Base-by-base conservation (phyloP, 2,113 vertebrate species). In the Actenoides lindsayi region DNA sequence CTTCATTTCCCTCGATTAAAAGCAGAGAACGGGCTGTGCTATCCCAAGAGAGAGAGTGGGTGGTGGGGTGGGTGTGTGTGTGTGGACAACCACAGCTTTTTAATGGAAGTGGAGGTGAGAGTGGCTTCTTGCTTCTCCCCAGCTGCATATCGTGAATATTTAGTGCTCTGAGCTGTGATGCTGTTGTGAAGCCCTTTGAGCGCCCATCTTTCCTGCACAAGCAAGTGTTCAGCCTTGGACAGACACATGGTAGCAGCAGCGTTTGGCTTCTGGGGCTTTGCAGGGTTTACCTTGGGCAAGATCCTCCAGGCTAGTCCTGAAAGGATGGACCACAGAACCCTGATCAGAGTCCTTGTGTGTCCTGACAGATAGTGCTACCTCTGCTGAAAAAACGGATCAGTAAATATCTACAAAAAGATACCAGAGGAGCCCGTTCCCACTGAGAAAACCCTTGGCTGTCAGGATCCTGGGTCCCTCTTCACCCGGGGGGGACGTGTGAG, bases 181-280 rank as follows among this genome's bases (percentile, higher is more conserved):
- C 64, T 0, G 4, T 15, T 20, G 28, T 23, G 59, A 67, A 68
- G 48, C 41, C 48, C 33, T 79, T 42, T 0, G 4, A 59, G 56
- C 5, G 1, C 54, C 76, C 0, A 0, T 8, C 35, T 23, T 18
- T 83, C 59, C 46, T 31, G 16, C 0, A 0, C 0, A 1, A 83
- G 42, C 12, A 2, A 11, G 60, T 1, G 42, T 6, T 78, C 65
- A 11, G 62, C 63, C 63, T 15, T 1, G 4, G 17, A 7, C 28
- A 78, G 33, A 39, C 30, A 5, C 0, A 0, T 2, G 6, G 57
- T 11, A 57, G 30, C 63, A 69, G 33, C 67, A 63, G 51, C 25
- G 80, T 37, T 6, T 42, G 28, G 54, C 6, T 56, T 7, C 31
- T 4, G 9, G 28, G 14, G 16, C 16, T 27, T 56, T n/a, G 4